These are phyloP conservation scores for Pristis pectinata DNA, from an alignment of 2,797 vertebrate genomes.

Conservation along the genomic window DNA sequence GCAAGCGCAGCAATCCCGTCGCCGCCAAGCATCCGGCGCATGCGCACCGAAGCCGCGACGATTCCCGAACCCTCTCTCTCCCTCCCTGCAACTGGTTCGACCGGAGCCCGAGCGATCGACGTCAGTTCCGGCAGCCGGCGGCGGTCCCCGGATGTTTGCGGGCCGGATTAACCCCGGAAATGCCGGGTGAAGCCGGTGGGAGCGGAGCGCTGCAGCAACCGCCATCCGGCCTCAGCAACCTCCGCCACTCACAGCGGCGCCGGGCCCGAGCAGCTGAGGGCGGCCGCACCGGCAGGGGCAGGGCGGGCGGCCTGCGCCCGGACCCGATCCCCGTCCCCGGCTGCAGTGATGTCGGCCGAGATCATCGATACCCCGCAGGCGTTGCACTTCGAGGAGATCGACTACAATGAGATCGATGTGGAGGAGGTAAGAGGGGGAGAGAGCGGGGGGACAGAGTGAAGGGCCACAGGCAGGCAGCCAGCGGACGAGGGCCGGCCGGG, in stretches of 20 bases:
- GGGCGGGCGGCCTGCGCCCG: not conserved
- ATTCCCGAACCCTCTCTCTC: too few species aligned
- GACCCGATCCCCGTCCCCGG: not conserved
- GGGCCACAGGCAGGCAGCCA: not conserved
- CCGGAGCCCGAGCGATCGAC: not conserved
- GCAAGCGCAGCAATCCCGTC: too few species aligned
- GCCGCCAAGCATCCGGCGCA: not conserved
- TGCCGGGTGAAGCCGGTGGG: conserved; percentile 34
- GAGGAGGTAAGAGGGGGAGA: conserved; percentile 73
- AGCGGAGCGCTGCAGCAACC: conserved; percentile 14
- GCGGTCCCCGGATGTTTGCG: conserved; percentile 32
- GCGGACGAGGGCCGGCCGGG: not conserved
- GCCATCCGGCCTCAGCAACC: not conserved
- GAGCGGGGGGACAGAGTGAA: not conserved
- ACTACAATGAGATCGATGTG: conserved; percentile 88
- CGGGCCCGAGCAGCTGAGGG: not conserved
- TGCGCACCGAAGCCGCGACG: not conserved
- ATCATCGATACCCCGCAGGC: conserved; percentile 86
- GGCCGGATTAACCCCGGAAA: conserved; percentile 34
- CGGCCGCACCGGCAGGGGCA: not conserved
- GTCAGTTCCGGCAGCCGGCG: not conserved
- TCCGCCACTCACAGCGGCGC: not conserved
- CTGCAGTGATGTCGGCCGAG: conserved; percentile 77
- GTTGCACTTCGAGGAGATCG: conserved; percentile 94
- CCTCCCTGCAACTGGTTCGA: not conserved